Percentiles rank a stretch among this genome's conserved stretches.
Evolutionary conservation across 2,888 invertebrate species (phyloP).

Genomic region (Thera obeliscata): DNA sequence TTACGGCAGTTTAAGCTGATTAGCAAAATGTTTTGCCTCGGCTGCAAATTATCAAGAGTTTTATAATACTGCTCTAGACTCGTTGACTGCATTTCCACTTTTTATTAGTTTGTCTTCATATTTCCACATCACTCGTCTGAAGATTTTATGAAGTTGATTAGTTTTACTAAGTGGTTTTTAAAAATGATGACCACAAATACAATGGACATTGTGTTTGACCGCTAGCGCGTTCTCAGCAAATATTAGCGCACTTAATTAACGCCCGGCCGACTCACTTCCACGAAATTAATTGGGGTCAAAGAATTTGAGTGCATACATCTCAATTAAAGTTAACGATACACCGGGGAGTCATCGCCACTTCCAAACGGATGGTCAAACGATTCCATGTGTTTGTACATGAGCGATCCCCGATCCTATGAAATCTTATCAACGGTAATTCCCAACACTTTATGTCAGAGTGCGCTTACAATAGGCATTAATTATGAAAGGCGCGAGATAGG

Average conservation of each 20-base stretch:
- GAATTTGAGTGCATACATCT: conserved; percentile 80
- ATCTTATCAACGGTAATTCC: conserved; percentile 59
- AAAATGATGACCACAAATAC: conserved; percentile 48
- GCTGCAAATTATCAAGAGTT: conserved; percentile 19
- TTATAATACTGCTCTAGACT: conserved; percentile 9
- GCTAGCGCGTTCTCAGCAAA: conserved; percentile 65
- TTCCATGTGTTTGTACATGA: conserved; percentile 30
- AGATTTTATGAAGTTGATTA: conserved; percentile 35
- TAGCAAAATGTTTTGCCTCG: conserved; percentile 27
- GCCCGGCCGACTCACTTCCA: conserved; percentile 74
- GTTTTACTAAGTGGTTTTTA: conserved; percentile 30
- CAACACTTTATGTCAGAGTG: conserved; percentile 54
- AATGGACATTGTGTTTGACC: conserved; percentile 55
- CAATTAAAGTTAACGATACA: conserved; percentile 70
- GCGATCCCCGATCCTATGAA: conserved; percentile 26
- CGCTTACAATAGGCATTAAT: conserved; percentile 79
- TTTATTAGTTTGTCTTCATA: conserved; percentile 21
- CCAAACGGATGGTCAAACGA: conserved; percentile 45
- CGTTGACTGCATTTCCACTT: conserved; percentile 14
- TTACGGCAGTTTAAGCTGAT: conserved; percentile 28
- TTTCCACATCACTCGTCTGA: conserved; percentile 26
- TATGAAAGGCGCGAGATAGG: conserved; percentile 76
- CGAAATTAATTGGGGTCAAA: conserved; percentile 82
- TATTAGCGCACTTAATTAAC: conserved; percentile 78
- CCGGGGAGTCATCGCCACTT: conserved; percentile 55